These are phyloP conservation scores for Volucella inanis DNA, from an alignment of 2,888 invertebrate species.

Conservation along the genomic window DNA sequence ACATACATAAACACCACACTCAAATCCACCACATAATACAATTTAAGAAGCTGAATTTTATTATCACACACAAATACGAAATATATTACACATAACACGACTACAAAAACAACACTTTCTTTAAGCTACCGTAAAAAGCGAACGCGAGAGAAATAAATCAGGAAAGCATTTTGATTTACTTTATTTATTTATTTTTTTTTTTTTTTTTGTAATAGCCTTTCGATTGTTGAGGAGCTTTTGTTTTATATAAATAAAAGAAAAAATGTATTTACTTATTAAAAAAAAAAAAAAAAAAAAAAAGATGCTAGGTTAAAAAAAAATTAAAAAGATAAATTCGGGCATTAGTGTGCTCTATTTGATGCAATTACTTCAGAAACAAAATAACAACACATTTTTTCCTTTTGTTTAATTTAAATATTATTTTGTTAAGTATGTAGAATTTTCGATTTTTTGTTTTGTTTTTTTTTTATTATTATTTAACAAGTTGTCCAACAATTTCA, in stretches of 20 bases:
- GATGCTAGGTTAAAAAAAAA: conserved; percentile 40
- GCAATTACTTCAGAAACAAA: conserved; percentile 58
- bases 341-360: conserved; percentile 49
- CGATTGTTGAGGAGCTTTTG: conserved; percentile 28
- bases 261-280: conserved; percentile 48
- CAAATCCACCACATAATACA: conserved; percentile 54
- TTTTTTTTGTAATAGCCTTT: conserved; percentile 38
- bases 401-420: conserved; percentile 44
- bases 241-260: conserved; percentile 40
- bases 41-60: conserved; percentile 41
- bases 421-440: conserved; percentile 50
- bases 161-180: conserved; percentile 58
- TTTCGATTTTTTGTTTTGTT: conserved; percentile 45
- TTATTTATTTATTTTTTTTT: conserved; percentile 12
- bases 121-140: conserved; percentile 10
- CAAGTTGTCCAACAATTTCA: conserved; percentile 58
- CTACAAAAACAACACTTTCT: conserved; percentile 12
- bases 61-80: conserved; percentile 25
- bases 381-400: conserved; percentile 45
- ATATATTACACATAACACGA: conserved; percentile 6
- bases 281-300: conserved; percentile 17
- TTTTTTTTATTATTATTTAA: conserved; percentile 45
- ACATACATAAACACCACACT: conserved; percentile 24
- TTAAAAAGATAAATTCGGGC: conserved; percentile 23
- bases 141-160: conserved; percentile 28